Percentiles rank a stretch among this genome's conserved stretches.
These are phyloP conservation scores for Lithophane leautieri DNA, from an alignment of 2,888 invertebrate genomes.

Conservation along the genomic window DNA sequence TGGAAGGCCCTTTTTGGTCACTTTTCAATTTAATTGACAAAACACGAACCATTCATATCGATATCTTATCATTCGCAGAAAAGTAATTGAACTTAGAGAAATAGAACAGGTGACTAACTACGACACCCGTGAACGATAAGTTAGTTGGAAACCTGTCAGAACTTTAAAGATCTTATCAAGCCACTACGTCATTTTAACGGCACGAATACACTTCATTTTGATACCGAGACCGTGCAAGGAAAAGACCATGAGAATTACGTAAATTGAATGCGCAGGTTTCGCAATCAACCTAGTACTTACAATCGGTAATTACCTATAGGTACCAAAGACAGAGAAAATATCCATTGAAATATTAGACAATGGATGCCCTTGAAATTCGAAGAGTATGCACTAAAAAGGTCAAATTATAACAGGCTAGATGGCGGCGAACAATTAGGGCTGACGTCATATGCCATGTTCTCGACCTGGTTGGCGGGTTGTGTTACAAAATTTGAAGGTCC, in stretches of 20 bases:
- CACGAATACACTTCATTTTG: conserved; percentile 37
- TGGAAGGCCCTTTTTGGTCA: neutral
- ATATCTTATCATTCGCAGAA: conserved; percentile 30
- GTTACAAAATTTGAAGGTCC: conserved; percentile 20
- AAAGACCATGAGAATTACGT: conserved; percentile 50
- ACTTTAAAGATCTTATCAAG: conserved; percentile 23
- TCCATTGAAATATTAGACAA: conserved; percentile 60
- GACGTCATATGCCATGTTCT: conserved; percentile 53
- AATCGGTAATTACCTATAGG: conserved; percentile 41
- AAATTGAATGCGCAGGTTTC: conserved; percentile 36
- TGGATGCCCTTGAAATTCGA: conserved; percentile 60
- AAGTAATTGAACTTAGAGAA: conserved; percentile 35
- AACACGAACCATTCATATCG: neutral
- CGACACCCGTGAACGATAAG: conserved; percentile 33
- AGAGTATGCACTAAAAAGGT: conserved; percentile 60
- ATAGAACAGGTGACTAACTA: conserved; percentile 30
- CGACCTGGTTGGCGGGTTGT: conserved; percentile 22
- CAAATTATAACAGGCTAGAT: conserved; percentile 48
- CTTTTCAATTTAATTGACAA: neutral
- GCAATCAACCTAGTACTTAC: conserved; percentile 54
- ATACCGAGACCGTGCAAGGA: conserved; percentile 16
- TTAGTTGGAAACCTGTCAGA: conserved; percentile 20
- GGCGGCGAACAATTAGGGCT: conserved; percentile 41
- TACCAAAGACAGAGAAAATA: conserved; percentile 40
- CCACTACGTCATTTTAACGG: conserved; percentile 10